Evolutionary conservation across 2,888 invertebrate genomes (phyloP), one percentile per base, ranked within the genome.

Genomic region (Hypomecis punctinalis): DNA sequence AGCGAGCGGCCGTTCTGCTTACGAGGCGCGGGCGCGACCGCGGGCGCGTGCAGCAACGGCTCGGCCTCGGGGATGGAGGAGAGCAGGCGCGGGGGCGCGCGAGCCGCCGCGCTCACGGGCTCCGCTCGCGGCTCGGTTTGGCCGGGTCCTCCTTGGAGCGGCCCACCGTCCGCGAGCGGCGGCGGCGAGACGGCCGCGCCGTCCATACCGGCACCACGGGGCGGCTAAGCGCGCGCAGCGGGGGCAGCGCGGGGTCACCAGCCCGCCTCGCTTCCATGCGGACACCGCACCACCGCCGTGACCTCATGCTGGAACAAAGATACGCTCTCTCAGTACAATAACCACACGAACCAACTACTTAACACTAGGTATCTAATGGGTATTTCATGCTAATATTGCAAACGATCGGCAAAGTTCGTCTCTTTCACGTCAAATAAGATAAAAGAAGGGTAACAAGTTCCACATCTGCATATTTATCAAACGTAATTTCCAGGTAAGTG

Each of bases 261-360:
- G 83, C 77, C 79, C 89, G 88, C 88, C 87, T 84, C 84, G 87
- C 91, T 91, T 88, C 91, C 92, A 91, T 92, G 90, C 92, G 92
- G 89, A 82, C 83, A 85, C 88, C 85, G 84, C 91, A 85, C 83
- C 87, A 79, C 87, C 89, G 86, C 81, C 89, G 88, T 83, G 91
- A 91, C 91, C 89, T 93, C 92, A 93, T 93, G 91, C 92, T 93
- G 90, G 5, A 88, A 90, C 74, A 78, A 23, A 23, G 1, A 23
- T 3, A 23, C 23, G 1, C 1, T 2, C 23, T 2, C 23, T 23
- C 23, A 23, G 23, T 23, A 23, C 23, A 23, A 23, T 23, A 3
- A 23, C 23, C 23, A 76, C 13, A 72, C 43, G 70, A 40, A 8
- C 68, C 13, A 23, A 1, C 10, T 46, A 43, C 42, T 7, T 13